Conservation (phyloP, 2,113 vertebrate species). For the Xenotilapia leptura region DNA sequence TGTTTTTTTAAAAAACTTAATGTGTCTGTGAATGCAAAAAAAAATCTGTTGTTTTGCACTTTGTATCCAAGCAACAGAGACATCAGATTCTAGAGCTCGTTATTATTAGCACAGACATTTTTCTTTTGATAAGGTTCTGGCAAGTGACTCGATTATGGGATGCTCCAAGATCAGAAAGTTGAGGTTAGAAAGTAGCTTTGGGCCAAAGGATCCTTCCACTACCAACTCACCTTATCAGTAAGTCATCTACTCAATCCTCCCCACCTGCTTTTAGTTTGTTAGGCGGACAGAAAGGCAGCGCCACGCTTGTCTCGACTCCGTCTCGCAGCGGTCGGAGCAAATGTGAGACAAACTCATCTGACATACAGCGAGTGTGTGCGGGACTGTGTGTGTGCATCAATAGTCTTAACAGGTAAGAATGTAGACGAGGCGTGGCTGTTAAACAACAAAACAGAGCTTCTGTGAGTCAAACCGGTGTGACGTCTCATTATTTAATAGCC, state of each 20-base stretch:
- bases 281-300: background rate
- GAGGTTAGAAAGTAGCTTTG: background rate
- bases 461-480: background rate
- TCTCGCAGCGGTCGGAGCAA: constrained; percentile 38
- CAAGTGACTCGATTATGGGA: background rate
- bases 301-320: background rate
- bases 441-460: background rate
- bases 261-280: background rate
- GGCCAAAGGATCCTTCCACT: background rate
- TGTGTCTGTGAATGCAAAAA: background rate
- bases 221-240: constrained; percentile 52
- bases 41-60: background rate
- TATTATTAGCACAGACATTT: background rate
- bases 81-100: background rate
- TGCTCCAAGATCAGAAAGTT: constrained; percentile 37
- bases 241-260: constrained; percentile 23
- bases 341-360: constrained; percentile 21
- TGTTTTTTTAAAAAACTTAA: rapidly evolving
- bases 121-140: background rate
- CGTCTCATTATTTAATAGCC: background rate
- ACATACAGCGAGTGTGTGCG: background rate
- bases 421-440: background rate
- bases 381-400: background rate
- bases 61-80: background rate
- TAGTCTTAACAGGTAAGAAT: constrained; percentile 12